A percentile compares a stretch with the other conserved stretches of the same genome.
These are phyloP conservation scores for Nasonia longicornis DNA, from an alignment of 1,140 invertebrate species.

Conservation along the genomic window DNA sequence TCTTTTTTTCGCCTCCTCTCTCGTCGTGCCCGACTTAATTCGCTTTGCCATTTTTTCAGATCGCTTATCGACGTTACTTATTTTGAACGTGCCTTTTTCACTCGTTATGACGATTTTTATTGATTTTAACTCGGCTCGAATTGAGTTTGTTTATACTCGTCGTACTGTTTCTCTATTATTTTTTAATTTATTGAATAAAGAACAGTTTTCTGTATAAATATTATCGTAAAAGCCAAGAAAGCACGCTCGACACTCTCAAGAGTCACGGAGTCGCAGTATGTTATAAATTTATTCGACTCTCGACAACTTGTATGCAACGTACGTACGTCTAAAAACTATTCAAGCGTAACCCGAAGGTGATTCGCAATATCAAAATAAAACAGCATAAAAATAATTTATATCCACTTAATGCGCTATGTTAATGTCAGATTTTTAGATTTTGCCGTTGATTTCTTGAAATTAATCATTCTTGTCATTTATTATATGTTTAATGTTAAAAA, in stretches of 20 bases:
- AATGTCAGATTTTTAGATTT: not conserved
- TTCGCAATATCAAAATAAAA: not conserved
- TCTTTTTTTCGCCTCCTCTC: not conserved
- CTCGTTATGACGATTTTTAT: not conserved
- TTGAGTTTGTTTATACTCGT: not conserved
- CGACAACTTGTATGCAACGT: not conserved
- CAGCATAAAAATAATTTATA: not conserved
- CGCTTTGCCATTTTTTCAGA: not conserved
- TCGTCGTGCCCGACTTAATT: not conserved
- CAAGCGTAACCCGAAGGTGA: too few species aligned
- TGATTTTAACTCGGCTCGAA: not conserved
- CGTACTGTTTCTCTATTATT: not conserved
- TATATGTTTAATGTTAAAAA: not conserved
- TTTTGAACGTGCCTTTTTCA: not conserved
- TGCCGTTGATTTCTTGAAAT: not conserved
- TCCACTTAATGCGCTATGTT: not conserved
- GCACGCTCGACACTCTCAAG: too few species aligned
- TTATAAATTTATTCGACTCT: too few species aligned
- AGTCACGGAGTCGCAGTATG: too few species aligned
- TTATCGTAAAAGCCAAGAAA: too few species aligned
- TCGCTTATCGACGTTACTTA: not conserved
- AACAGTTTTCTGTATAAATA: not conserved
- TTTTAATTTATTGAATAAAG: not conserved
- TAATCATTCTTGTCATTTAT: conserved; percentile 1
- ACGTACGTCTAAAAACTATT: not conserved